Evolutionary conservation across 2,797 vertebrate genomes (phyloP).

Genomic region (Silurus aristotelis): DNA sequence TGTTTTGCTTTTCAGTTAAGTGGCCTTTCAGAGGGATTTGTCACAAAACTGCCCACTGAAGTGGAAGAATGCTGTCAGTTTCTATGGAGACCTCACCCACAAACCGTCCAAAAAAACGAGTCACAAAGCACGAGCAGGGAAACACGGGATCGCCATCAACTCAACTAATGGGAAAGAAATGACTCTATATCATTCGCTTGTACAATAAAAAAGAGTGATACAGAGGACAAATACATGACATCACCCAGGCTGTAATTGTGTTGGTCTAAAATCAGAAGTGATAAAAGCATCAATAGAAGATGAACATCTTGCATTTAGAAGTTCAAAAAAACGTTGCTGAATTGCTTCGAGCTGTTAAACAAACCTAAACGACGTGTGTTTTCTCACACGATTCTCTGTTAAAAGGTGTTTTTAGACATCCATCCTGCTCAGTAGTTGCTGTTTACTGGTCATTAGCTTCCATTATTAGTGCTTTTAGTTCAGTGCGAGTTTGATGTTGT

Average conservation of each 20-base stretch:
- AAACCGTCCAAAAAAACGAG: conserved; percentile 47
- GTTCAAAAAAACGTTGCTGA: neutral
- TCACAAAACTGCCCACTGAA: conserved; percentile 57
- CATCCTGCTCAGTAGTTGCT: neutral
- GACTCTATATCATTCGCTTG: neutral
- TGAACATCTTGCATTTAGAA: too few species aligned
- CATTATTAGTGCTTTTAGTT: neutral
- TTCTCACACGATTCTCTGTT: neutral
- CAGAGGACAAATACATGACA: neutral
- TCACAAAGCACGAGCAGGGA: conserved; percentile 14
- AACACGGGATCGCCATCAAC: conserved; percentile 24
- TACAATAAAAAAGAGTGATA: neutral
- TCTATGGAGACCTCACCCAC: conserved; percentile 62
- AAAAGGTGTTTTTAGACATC: neutral
- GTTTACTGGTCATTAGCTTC: neutral
- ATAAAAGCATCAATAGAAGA: neutral
- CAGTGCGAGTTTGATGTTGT: neutral
- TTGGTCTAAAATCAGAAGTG: neutral
- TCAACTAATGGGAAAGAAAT: neutral
- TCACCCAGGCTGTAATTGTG: neutral
- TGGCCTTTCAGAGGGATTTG: conserved; percentile 54
- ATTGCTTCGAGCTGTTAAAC: conserved; percentile 1
- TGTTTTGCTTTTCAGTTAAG: conserved; percentile 50
- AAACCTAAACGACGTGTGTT: neutral
- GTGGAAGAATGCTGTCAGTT: conserved; percentile 52